Evolutionary conservation across 2,797 vertebrate genomes (phyloP).

Genomic region (Petrocephalus sullivani): DNA sequence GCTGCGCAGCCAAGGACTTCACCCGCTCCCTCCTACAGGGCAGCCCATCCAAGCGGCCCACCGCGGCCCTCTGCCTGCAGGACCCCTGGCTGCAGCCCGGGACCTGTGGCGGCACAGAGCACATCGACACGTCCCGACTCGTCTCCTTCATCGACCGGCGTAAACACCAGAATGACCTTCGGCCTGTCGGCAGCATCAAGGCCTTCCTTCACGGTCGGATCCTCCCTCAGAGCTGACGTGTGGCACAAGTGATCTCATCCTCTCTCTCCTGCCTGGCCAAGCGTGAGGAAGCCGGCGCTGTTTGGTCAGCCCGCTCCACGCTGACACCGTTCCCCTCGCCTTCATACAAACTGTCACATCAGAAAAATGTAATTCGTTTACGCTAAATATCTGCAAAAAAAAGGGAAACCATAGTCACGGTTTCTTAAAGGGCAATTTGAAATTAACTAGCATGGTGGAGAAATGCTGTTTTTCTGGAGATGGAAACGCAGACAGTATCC

Average conservation of each 20-base stretch:
- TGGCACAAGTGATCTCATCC: constrained; percentile 75
- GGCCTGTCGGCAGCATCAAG: constrained; percentile 84
- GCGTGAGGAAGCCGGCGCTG: constrained; percentile 46
- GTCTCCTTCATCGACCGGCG: constrained; percentile 93
- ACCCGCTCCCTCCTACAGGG: constrained; percentile 81
- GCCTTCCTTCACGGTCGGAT: constrained; percentile 90
- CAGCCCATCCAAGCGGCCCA: constrained; percentile 76
- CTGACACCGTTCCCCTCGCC: constrained; percentile 21
- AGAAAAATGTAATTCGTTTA: constrained; percentile 29
- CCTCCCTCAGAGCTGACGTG: constrained; percentile 74
- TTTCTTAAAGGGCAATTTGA: background rate
- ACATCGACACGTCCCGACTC: constrained; percentile 89
- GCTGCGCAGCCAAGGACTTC: constrained; percentile 89
- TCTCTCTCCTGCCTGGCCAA: constrained; percentile 72
- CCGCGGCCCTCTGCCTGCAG: constrained; percentile 82
- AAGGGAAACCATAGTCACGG: background rate
- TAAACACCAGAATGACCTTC: constrained; percentile 96
- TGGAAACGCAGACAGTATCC: background rate
- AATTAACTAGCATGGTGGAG: constrained; percentile 12
- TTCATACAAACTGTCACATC: constrained; percentile 50
- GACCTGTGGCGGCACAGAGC: constrained; percentile 59
- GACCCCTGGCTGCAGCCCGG: constrained; percentile 84
- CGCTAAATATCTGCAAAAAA: background rate
- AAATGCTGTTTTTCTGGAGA: background rate
- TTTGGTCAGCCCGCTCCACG: background rate